Conservation (phyloP, 92 coral and sea anemone species). For the Virgularia gustaviana region DNA sequence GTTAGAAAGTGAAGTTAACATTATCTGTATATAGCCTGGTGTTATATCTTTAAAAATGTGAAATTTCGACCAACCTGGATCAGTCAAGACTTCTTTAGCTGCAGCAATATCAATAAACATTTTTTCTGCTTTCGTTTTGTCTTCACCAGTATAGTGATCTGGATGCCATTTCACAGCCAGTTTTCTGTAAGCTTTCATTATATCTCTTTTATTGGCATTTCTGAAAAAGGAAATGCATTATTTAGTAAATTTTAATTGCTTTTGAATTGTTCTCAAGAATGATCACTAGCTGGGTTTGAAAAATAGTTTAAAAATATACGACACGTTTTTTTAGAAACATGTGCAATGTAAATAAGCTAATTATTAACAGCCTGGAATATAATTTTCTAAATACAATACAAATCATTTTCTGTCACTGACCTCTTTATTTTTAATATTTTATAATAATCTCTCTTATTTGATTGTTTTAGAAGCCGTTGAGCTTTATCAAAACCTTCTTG, state of each 20-base stretch:
- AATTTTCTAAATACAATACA: too few species aligned
- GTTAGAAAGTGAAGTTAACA: too few species aligned
- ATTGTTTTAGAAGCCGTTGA: conserved; percentile 82
- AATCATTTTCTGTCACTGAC: too few species aligned
- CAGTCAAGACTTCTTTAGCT: conserved; percentile 92
- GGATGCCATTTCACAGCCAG: conserved; percentile 98
- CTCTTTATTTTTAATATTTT: conserved; percentile 90
- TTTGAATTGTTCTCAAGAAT: background rate
- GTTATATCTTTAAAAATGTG: too few species aligned
- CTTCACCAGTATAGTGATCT: conserved; percentile 81
- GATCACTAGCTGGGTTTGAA: too few species aligned
- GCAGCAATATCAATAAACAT: conserved; percentile 96
- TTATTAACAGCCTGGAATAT: too few species aligned
- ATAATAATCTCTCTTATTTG: conserved; percentile 93
- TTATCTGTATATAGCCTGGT: too few species aligned
- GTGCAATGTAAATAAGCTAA: too few species aligned
- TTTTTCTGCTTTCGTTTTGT: conserved; percentile 86
- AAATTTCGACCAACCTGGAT: conserved; percentile 94
- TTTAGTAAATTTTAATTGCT: background rate
- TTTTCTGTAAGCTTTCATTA: conserved; percentile 80
- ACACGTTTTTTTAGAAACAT: background rate
- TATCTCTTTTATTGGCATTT: conserved; percentile 85
- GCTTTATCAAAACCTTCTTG: conserved; percentile 99
- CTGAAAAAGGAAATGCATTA: too few species aligned
- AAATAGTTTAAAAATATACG: too few species aligned